Evolutionary conservation across 2,797 vertebrate genomes (phyloP).

Genomic region (Neostethus bicornis): DNA sequence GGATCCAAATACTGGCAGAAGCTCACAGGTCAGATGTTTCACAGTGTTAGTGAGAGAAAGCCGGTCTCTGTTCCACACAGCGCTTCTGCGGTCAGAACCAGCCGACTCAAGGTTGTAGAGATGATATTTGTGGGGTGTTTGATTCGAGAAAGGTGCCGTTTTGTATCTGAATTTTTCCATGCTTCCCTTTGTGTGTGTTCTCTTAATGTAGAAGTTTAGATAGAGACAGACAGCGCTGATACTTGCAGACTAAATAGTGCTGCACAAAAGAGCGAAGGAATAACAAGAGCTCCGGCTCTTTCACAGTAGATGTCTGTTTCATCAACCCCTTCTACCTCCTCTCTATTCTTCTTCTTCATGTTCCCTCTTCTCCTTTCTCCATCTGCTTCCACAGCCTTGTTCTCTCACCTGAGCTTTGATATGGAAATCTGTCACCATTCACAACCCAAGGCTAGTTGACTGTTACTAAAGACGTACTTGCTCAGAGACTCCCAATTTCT

Average conservation of each 20-base stretch:
- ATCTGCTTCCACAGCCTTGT: slow-evolving; percentile 43
- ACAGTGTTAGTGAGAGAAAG: slow-evolving; percentile 47
- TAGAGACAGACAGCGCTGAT: slow-evolving; percentile 69
- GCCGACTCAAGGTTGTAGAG: slow-evolving; percentile 47
- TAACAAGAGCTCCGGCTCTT: slow-evolving; percentile 63
- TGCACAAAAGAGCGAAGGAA: slow-evolving; percentile 59
- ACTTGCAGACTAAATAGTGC: slow-evolving; percentile 73
- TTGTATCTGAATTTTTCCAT: slow-evolving; percentile 50
- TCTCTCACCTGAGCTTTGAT: slow-evolving; percentile 80
- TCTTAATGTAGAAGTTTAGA: slow-evolving; percentile 63
- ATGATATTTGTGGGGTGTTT: slow-evolving; percentile 40
- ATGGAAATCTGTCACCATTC: slow-evolving; percentile 78
- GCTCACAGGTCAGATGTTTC: slow-evolving; percentile 57
- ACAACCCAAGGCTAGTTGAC: slow-evolving; percentile 69
- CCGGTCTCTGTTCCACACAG: slow-evolving; percentile 41
- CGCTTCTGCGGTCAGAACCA: slow-evolving; percentile 38
- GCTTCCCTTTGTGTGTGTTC: slow-evolving; percentile 51
- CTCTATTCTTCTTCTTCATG: slow-evolving; percentile 28
- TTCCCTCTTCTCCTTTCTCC: slow-evolving; percentile 26
- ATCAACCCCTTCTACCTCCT: slow-evolving; percentile 32
- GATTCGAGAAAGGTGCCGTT: slow-evolving; percentile 52
- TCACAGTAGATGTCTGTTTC: slow-evolving; percentile 63
- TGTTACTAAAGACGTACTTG: slow-evolving; percentile 77
- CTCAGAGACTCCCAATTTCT: slow-evolving; percentile 74
- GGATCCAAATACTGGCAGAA: slow-evolving; percentile 64